Conservation (phyloP, 2,113 vertebrate genomes). For the Varanus salvator region DNA sequence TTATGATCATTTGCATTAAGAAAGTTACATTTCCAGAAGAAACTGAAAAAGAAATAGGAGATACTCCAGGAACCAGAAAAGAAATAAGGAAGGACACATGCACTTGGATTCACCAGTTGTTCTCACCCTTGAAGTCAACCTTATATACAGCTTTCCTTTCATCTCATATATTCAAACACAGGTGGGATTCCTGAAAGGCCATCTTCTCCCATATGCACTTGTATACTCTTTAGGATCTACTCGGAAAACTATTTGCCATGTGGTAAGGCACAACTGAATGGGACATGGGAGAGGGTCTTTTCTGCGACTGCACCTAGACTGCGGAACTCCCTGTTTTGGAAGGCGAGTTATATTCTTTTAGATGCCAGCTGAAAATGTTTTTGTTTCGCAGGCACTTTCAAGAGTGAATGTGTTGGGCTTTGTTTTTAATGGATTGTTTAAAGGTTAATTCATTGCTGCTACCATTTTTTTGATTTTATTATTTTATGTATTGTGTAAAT, state of each 20-base stretch:
- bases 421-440: no score
- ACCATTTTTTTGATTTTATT: no score
- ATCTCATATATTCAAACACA: neutral
- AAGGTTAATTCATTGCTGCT: no score
- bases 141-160: neutral
- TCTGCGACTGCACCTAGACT: neutral
- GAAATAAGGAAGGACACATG: neutral
- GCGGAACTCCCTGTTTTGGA: neutral
- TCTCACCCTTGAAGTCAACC: neutral
- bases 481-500: no score
- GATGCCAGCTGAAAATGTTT: no score
- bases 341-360: neutral
- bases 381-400: no score
- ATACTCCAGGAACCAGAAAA: neutral
- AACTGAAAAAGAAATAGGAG: neutral
- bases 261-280: no score
- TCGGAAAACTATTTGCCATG: neutral
- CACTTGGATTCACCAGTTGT: neutral
- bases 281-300: neutral
- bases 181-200: neutral
- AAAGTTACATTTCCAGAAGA: neutral
- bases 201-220: neutral
- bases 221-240: neutral
- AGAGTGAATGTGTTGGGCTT: no score
- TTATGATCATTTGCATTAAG: neutral